Base-by-base conservation (phyloP, 2,888 invertebrate species). In the Sialis lutaria region DNA sequence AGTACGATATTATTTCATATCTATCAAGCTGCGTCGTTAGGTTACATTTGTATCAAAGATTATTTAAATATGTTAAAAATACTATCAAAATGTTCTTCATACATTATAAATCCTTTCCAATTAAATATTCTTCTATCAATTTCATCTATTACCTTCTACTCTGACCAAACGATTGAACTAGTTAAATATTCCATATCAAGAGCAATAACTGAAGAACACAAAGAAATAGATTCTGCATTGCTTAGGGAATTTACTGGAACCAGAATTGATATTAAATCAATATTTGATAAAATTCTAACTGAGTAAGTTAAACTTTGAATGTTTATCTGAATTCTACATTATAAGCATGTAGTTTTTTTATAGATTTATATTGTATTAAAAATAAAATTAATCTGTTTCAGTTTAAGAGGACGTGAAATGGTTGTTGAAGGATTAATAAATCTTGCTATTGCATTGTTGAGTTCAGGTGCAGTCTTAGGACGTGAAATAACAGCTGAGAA, bases 1-100 rank as follows among this genome's bases (percentile, higher is more conserved):
- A 74, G 76, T 53, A 77, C 75, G 1, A 67, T 78, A 22, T 57
- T 78, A 5, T 76, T 70, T 59, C 73, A 77, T 55, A 70, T 79
- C 32, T 62, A 67, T 51, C 64, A 67, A 49, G 61, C 66, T 2
- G 65, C 68, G 2, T 57, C 63, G 13, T 51, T 65, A 35, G 65
- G 67, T 40, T 61, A 68, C 39, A 63, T 65, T 35, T 63, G 61
- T 42, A 61, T 71, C 10, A 67, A 63, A 52, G 68, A 70, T 47
- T 70, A 69, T 47, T 52, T 72, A 6, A 59, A 55, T 43, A 62
- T 60, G 39, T 54, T 64, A 30, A 69, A 75, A 67, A 70, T 63
- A 53, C 63, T 75, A 30, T 56, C 64, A 2, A 67, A 68, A 48
- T 66, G 69, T 47, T 76, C 79, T 0, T 75, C 79, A 57, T 69